Conservation (phyloP, 2,888 invertebrate species). For the Drosophila tanythrix region DNA sequence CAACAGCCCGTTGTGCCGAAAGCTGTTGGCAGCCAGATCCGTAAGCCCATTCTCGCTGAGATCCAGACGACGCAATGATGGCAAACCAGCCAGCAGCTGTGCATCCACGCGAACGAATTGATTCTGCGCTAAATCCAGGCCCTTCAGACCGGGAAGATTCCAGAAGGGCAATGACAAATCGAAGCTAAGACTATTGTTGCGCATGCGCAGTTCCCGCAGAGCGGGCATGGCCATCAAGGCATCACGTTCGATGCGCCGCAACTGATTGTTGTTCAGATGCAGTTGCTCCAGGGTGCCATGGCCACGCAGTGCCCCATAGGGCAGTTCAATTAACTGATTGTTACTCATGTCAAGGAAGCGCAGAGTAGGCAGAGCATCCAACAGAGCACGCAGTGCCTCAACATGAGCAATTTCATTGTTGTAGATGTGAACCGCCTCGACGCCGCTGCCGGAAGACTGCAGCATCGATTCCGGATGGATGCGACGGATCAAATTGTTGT, state of each 20-base stretch:
- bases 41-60: conserved; percentile 90
- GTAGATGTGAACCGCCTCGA: conserved; percentile 91
- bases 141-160: conserved; percentile 93
- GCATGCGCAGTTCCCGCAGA: conserved; percentile 91
- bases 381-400: conserved; percentile 89
- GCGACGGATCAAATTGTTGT: conserved; percentile 90
- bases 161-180: conserved; percentile 91
- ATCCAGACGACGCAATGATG: conserved; percentile 91
- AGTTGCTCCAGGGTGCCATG: conserved; percentile 92
- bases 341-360: conserved; percentile 92
- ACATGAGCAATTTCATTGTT: conserved; percentile 92
- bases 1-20: conserved; percentile 89
- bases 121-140: conserved; percentile 92
- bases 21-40: conserved; percentile 90
- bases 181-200: conserved; percentile 93
- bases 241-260: conserved; percentile 91
- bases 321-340: conserved; percentile 91
- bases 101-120: conserved; percentile 90
- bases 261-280: conserved; percentile 91
- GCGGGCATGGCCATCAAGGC: conserved; percentile 94
- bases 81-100: conserved; percentile 90
- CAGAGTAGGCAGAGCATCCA: conserved; percentile 91
- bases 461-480: conserved; percentile 93
- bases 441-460: conserved; percentile 89
- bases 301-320: conserved; percentile 91